Evolutionary conservation across 2,797 vertebrate species (phyloP), one percentile per base, ranked within the genome.

Genomic region (Cichlasoma orientale): DNA sequence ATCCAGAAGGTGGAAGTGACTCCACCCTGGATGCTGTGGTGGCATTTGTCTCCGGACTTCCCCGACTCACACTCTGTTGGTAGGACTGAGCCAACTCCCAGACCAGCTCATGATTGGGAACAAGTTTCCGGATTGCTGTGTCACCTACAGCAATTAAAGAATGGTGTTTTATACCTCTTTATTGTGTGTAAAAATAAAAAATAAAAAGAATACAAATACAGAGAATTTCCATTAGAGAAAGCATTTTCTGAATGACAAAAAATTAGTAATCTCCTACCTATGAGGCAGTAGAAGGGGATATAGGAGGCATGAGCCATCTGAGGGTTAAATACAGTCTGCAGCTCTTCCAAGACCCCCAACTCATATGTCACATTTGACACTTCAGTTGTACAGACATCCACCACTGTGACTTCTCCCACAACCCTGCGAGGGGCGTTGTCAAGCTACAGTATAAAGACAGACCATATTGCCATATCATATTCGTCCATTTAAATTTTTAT

Each of bases 281-380:
- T 95, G 84, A 99, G 94, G 92, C 97, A 98, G 87, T 97, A 97
- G 95, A 99, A 99, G 21, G 98, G 97, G 86, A 99, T 96, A 90
- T 98, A 99, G 79, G 98, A 98, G 54, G 96, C 94, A 80, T 99
- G 97, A 0, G 98, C 98, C 98, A 99, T 99, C 93, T 99, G 97
- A 1, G 97, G 88, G 86, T 95, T 98, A 90, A 99, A 99, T 52
- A 99, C 98, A 44, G 96, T 96, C 94, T 97, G 97, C 82, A 99
- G 95, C 89, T 99, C 98, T 18, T 97, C 93, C 83, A 98, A 85
- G 44, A 97, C 94, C 0, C 88, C 86, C 1, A 97, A 91, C 89
- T 99, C 98, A 81, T 96, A 95, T 0, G 94, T 93, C 70, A 92
- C 90, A 72, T 88, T 91, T 7, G 89, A 94, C 70, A 94, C 95